Base-by-base conservation (phyloP, 1,140 invertebrate species). In the Drosophila quadrilineata region DNA sequence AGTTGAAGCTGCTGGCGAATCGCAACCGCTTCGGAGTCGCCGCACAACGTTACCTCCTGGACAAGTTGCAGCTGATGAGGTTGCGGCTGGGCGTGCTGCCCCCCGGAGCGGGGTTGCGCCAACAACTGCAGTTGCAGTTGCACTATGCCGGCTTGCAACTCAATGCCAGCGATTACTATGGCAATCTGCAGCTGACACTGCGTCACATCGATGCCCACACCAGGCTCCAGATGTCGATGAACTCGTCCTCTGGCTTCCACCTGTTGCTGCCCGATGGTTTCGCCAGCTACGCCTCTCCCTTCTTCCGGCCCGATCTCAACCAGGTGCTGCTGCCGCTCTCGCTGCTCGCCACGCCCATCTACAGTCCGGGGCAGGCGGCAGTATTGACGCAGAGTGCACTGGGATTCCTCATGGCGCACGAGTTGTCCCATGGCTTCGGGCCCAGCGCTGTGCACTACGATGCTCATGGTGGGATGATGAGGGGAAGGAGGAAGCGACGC, bases 351-450 rank as follows among this genome's bases (percentile, higher is more conserved):
- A 9, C 36, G 1, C 56, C 74, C 5, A 38, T 77, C 3, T 82
- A 60, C 24, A 4, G 36, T 0, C 14, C 31, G 0, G 5, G 38
- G 2, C 77, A 84, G 40, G 17, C 17, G 0, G 14, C 33, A 0
- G 2, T 77, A 2, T 29, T 59, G 3, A 52, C 45, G 9, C 64
- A 56, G 9, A 77, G 77, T n/a, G 35, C 38, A 0, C 31, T 82
- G n/a, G 79, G 79, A 6, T 85, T 71, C 8, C 43, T 82, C 6
- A 52, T 82, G 1, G 69, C 56, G 0, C 77, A 82, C 40, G 77
- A 82, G 45, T 40, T 82, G 3, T 59, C 59, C 3, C 77, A 82
- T 4, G 69, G 68, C 21, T 77, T 84, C 8, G 16, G 38, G 2
- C 65, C 58, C n/a, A 56, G 16, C 3, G 46, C 28, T 0, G 36